Evolutionary conservation across 1,140 invertebrate genomes (phyloP).

Genomic region (Pseudachorutes palmiensis): DNA sequence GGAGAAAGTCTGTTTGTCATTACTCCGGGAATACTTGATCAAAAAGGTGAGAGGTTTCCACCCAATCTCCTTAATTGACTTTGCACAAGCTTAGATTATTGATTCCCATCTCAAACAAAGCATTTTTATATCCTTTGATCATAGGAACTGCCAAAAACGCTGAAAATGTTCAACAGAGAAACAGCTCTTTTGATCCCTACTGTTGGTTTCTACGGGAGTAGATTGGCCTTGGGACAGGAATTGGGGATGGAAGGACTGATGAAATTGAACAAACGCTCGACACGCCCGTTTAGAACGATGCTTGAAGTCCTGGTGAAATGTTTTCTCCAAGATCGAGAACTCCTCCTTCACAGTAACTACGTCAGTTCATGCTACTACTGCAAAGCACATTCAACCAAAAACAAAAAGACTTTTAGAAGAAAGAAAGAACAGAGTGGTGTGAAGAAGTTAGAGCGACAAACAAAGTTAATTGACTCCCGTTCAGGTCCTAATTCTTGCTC

Average conservation of each 20-base stretch:
- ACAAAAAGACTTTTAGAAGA: neutral
- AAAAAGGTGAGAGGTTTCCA: slow-evolving; percentile 23
- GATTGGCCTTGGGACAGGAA: neutral
- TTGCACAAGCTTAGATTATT: neutral
- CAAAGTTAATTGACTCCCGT: neutral
- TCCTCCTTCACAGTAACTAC: neutral
- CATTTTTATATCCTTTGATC: slow-evolving; percentile 5
- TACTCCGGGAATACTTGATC: slow-evolving; percentile 36
- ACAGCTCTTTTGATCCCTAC: neutral
- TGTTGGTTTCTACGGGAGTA: slow-evolving; percentile 12
- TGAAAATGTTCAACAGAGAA: slow-evolving; percentile 29
- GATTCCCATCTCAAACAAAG: neutral
- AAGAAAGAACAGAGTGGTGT: neutral
- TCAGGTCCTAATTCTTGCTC: neutral
- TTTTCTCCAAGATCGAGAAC: slow-evolving; percentile 11
- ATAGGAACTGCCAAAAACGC: slow-evolving; percentile 26
- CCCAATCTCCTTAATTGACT: neutral
- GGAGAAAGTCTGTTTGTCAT: slow-evolving; percentile 21
- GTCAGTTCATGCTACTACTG: neutral
- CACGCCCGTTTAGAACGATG: slow-evolving; percentile 6
- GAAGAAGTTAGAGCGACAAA: neutral
- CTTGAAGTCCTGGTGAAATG: slow-evolving; percentile 13
- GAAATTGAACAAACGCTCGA: slow-evolving; percentile 1
- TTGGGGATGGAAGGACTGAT: slow-evolving; percentile 4
- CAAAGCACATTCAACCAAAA: neutral